These are phyloP conservation scores for Microdon myrmicae DNA, from an alignment of 2,888 invertebrate genomes.

Conservation along the genomic window DNA sequence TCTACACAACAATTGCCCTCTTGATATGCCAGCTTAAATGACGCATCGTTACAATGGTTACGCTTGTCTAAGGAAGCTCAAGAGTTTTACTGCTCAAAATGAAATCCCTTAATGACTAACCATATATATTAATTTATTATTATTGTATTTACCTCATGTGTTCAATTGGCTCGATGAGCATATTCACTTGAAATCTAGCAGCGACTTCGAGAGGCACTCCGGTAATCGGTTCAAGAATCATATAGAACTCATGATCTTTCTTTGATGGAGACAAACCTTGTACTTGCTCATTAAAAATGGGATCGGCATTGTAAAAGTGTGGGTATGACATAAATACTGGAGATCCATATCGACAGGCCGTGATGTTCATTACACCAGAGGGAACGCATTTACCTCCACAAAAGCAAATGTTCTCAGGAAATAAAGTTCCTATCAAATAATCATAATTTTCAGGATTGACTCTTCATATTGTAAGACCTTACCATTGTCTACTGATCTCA, in stretches of 20 bases:
- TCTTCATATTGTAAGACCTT: too few relatives aligned
- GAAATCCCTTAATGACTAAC: neutral
- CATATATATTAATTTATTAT: neutral
- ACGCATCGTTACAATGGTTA: too few relatives aligned
- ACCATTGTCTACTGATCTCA: constrained; percentile 77
- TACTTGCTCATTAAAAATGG: constrained; percentile 72
- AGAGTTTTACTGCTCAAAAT: too few relatives aligned
- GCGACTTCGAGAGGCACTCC: constrained; percentile 81
- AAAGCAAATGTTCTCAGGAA: constrained; percentile 75
- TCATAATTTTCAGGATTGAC: neutral
- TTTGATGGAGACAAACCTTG: constrained; percentile 75
- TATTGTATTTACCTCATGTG: constrained; percentile 72
- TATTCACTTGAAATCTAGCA: constrained; percentile 82
- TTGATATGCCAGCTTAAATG: too few relatives aligned
- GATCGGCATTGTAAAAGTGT: constrained; percentile 83
- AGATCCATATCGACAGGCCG: constrained; percentile 80
- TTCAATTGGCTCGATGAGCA: constrained; percentile 74
- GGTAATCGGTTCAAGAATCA: constrained; percentile 79
- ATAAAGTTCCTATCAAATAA: constrained; percentile 68
- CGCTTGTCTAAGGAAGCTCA: too few relatives aligned
- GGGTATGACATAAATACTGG: constrained; percentile 87
- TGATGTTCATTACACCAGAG: constrained; percentile 81
- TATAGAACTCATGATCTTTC: constrained; percentile 78
- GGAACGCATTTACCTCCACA: constrained; percentile 80
- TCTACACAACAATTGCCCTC: too few relatives aligned